Conservation (phyloP, 2,888 invertebrate genomes). For the Stegana nigrithorax region DNA sequence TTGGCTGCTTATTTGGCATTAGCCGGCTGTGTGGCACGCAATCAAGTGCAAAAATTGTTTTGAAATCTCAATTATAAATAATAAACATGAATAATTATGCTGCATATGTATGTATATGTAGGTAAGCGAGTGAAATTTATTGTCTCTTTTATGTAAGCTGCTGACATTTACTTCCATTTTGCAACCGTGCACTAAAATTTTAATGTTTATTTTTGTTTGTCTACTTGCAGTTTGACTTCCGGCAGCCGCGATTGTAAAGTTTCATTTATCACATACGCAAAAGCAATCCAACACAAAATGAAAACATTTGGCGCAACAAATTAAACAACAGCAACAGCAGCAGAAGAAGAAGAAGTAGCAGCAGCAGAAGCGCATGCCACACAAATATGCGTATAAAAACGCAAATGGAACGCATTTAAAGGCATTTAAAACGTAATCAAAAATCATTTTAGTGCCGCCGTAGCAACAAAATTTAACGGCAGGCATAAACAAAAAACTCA, state of each 20-base stretch:
- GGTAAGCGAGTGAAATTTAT: too few relatives aligned
- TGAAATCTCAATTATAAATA: too few relatives aligned
- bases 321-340: not conserved
- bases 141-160: too few relatives aligned
- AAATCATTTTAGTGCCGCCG: not conserved
- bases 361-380: slow-evolving; percentile 18
- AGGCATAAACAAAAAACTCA: not conserved
- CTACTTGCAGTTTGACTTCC: slow-evolving; percentile 50
- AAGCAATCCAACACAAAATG: slow-evolving; percentile 1
- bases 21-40: too few relatives aligned
- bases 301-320: slow-evolving; percentile 24
- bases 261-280: slow-evolving; percentile 2
- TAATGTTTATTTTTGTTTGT: slow-evolving; percentile 48
- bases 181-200: too few relatives aligned
- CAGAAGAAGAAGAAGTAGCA: slow-evolving; percentile 18
- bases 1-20: slow-evolving; percentile 16
- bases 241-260: slow-evolving; percentile 48
- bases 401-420: not conserved
- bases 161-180: too few relatives aligned
- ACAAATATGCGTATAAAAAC: not conserved
- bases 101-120: too few relatives aligned
- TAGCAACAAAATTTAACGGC: slow-evolving; percentile 4
- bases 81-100: too few relatives aligned
- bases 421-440: slow-evolving; percentile 10
- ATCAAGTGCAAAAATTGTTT: too few relatives aligned